phyloP scores from a whole-genome alignment of 2,888 invertebrate genomes.

The Drosophila multiciliata region DNA sequence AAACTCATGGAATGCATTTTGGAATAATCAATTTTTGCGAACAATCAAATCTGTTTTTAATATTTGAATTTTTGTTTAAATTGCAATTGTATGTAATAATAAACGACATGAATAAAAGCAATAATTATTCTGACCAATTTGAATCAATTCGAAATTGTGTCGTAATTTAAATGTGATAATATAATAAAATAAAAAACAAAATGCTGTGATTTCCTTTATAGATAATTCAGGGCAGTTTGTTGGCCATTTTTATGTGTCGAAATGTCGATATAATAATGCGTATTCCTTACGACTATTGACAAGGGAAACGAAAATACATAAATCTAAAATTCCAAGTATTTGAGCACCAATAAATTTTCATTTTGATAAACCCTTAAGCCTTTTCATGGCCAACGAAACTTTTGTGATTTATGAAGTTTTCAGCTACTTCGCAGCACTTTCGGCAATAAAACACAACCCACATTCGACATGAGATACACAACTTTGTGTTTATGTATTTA shows the following conservation, averaged over 20 bases:
- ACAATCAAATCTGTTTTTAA: not conserved
- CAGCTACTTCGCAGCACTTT: slow-evolving; percentile 62
- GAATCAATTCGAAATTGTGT: slow-evolving; percentile 20
- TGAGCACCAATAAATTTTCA: slow-evolving; percentile 75
- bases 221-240: slow-evolving; percentile 5
- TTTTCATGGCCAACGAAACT: slow-evolving; percentile 78
- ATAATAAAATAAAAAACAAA: slow-evolving; percentile 5
- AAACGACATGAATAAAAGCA: slow-evolving; percentile 33
- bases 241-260: slow-evolving; percentile 14
- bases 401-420: slow-evolving; percentile 78
- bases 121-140: slow-evolving; percentile 21
- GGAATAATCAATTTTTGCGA: not conserved
- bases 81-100: slow-evolving; percentile 31
- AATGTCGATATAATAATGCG: slow-evolving; percentile 34
- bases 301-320: slow-evolving; percentile 54
- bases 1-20: not conserved
- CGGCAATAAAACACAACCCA: slow-evolving; percentile 68
- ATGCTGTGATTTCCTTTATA: slow-evolving; percentile 6
- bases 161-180: slow-evolving; percentile 43
- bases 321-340: slow-evolving; percentile 74
- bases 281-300: slow-evolving; percentile 5
- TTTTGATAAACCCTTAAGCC: slow-evolving; percentile 78
- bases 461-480: slow-evolving; percentile 52
- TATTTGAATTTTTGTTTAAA: slow-evolving; percentile 4
- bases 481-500: slow-evolving; percentile 57